Evolutionary conservation across 2,888 invertebrate genomes (phyloP).

Genomic region (Clivina fossor): DNA sequence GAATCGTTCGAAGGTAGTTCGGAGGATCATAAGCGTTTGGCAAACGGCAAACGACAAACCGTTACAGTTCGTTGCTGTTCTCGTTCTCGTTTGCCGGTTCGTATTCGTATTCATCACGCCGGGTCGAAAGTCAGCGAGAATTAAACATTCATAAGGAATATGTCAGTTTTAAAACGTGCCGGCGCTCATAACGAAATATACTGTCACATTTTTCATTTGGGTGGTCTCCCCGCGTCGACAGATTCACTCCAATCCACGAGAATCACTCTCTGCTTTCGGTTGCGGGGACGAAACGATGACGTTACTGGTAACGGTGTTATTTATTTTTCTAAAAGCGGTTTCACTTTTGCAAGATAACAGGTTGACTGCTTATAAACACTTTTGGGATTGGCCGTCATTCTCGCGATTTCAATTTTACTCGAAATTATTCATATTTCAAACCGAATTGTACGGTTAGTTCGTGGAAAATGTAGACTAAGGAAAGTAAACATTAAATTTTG

Average conservation of each 20-base stretch:
- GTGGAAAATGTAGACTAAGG: too few relatives aligned
- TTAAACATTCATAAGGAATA: constrained; percentile 20
- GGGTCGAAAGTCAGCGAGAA: constrained; percentile 18
- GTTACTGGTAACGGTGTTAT: constrained; percentile 2
- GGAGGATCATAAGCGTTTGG: too few relatives aligned
- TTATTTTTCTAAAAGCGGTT: constrained; percentile 5
- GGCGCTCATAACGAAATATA: constrained; percentile 12
- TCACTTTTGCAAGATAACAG: constrained; percentile 10
- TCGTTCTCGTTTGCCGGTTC: constrained; percentile 13
- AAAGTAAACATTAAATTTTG: too few relatives aligned
- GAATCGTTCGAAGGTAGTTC: constrained; percentile 9
- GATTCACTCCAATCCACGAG: neutral
- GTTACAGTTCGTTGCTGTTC: constrained; percentile 1
- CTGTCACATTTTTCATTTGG: constrained; percentile 15
- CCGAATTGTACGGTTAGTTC: too few relatives aligned
- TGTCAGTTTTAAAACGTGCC: constrained; percentile 16
- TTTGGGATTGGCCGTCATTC: too few relatives aligned
- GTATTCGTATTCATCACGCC: constrained; percentile 19
- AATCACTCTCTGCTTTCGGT: too few relatives aligned
- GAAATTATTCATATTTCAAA: too few relatives aligned
- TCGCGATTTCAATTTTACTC: too few relatives aligned
- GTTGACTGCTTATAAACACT: too few relatives aligned
- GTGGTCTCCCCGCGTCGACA: neutral
- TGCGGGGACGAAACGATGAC: too few relatives aligned
- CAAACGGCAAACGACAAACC: too few relatives aligned